Conservation (phyloP, 2,888 invertebrate species). For the Ormia ochracea region DNA sequence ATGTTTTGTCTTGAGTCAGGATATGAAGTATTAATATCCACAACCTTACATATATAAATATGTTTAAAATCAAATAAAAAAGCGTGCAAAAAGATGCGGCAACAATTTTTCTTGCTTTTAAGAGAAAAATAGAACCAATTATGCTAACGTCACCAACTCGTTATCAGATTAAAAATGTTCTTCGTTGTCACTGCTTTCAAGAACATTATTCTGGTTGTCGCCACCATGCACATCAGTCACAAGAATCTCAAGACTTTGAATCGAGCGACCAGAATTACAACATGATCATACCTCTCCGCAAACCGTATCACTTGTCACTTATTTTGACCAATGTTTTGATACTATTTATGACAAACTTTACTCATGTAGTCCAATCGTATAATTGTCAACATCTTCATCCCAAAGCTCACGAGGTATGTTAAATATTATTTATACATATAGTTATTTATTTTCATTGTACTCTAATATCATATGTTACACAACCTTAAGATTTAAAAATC, state of each 20-base stretch:
- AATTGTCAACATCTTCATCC: constrained; percentile 83
- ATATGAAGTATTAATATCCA: no score
- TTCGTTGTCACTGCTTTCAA: not conserved
- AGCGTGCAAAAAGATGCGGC: constrained; percentile 27
- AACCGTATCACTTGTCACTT: constrained; percentile 25
- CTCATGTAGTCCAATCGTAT: constrained; percentile 62
- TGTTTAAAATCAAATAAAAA: not conserved
- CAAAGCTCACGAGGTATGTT: constrained; percentile 81
- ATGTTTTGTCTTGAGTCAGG: no score
- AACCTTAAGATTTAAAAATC: no score
- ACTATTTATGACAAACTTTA: constrained; percentile 26
- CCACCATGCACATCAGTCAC: constrained; percentile 2
- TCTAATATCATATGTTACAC: no score
- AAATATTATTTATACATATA: not conserved
- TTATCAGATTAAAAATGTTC: constrained; percentile 2
- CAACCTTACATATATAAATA: no score
- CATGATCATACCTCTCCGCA: constrained; percentile 25
- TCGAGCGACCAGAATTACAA: not conserved
- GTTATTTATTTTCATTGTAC: not conserved
- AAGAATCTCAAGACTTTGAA: not conserved
- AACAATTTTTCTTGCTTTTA: constrained; percentile 36
- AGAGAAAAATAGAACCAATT: not conserved
- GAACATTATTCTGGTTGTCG: not conserved
- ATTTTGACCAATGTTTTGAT: constrained; percentile 26
- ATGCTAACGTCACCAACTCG: not conserved